Conservation (phyloP, 2,797 vertebrate species). For the Muraenolepis orangiensis region DNA sequence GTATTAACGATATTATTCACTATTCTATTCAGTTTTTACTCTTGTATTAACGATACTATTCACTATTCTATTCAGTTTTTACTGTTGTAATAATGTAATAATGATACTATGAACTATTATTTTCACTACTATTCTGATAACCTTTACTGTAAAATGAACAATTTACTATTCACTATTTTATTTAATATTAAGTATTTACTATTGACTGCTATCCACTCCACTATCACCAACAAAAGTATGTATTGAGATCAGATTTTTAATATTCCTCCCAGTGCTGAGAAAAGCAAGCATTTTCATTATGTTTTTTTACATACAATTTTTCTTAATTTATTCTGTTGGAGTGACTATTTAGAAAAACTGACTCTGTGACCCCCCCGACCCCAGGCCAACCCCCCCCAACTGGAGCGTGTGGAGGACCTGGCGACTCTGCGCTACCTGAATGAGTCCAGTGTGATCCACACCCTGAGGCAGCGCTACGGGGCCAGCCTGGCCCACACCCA, state of each 20-base stretch:
- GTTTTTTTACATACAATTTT: too few species aligned
- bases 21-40: too few species aligned
- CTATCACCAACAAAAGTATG: too few species aligned
- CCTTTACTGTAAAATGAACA: not conserved
- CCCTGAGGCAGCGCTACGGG: conserved; percentile 88
- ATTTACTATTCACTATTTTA: not conserved
- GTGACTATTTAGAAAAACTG: too few species aligned
- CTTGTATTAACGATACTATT: not conserved
- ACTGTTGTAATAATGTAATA: not conserved
- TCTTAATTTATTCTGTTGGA: too few species aligned
- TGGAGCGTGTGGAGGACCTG: conserved; percentile 89
- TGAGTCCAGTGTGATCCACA: conserved; percentile 91
- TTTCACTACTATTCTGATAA: too few species aligned
- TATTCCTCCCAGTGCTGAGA: not conserved
- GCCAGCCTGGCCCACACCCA: conserved; percentile 91
- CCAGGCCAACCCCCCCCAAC: conserved; percentile 89
- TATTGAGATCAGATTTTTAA: too few species aligned
- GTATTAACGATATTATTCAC: too few species aligned
- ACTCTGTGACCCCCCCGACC: conserved; percentile 39
- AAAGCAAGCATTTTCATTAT: too few species aligned
- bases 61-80: not conserved
- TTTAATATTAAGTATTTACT: too few species aligned
- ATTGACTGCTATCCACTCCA: too few species aligned
- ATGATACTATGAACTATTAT: not conserved
- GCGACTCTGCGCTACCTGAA: conserved; percentile 93